Conservation (phyloP, 1,140 invertebrate species). For the Ooceraea biroi region DNA sequence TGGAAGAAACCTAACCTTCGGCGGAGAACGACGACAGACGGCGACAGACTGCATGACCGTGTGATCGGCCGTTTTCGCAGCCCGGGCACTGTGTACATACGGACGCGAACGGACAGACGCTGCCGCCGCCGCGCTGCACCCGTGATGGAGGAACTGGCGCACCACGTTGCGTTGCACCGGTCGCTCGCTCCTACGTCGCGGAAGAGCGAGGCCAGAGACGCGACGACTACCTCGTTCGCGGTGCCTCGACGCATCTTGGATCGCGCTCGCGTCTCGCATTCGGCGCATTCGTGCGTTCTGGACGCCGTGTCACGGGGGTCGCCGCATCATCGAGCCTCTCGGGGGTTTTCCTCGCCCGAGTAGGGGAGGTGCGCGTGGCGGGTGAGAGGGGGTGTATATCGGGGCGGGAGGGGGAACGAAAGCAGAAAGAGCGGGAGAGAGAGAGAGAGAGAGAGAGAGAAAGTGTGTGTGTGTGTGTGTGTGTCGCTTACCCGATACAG, state of each 20-base stretch:
- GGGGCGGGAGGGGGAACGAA: conserved; percentile 14
- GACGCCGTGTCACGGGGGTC: conserved; percentile 32
- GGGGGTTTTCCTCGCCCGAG: conserved; percentile 33
- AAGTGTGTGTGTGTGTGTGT: too few relatives aligned
- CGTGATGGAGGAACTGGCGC: conserved; percentile 39
- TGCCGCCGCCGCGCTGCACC: conserved; percentile 15
- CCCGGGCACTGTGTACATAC: conserved; percentile 20
- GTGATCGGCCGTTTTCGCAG: neutral
- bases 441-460: too few relatives aligned
- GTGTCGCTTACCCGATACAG: conserved; percentile 51
- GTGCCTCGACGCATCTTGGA: neutral
- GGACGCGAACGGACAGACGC: conserved; percentile 17
- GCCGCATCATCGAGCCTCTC: conserved; percentile 35
- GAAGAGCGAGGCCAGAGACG: neutral
- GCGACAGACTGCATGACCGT: neutral
- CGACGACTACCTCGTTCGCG: conserved; percentile 11
- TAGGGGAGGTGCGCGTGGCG: conserved; percentile 49
- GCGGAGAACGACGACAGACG: neutral
- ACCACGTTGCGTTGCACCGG: neutral
- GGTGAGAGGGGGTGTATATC: conserved; percentile 59
- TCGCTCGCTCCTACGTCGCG: neutral
- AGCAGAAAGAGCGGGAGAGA: conserved; percentile 48
- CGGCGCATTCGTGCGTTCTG: conserved; percentile 32
- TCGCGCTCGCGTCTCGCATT: conserved; percentile 11
- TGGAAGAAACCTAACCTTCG: neutral